Evolutionary conservation across 2,113 vertebrate genomes (phyloP).

Genomic region (Clinocottus analis): DNA sequence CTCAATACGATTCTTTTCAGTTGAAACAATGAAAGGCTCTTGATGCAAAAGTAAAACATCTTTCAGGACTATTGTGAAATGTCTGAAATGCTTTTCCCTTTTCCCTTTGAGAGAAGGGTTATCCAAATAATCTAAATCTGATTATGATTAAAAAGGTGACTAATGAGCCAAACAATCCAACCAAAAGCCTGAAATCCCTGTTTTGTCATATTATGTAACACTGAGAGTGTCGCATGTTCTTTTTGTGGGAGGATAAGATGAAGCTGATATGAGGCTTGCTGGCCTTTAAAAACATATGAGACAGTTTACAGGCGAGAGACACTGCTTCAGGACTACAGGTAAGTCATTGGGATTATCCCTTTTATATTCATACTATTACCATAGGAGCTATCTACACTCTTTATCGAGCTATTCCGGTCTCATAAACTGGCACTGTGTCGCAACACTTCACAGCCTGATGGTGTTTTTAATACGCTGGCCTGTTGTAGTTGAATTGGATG

Average conservation of each 20-base stretch:
- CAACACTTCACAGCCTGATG: no score
- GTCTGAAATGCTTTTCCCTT: no score
- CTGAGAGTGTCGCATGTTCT: slow-evolving; percentile 37
- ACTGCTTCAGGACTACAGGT: slow-evolving; percentile 26
- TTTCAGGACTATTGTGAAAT: no score
- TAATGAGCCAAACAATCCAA: not conserved
- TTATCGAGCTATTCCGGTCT: not conserved
- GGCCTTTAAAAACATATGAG: slow-evolving; percentile 37
- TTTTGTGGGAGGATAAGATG: slow-evolving; percentile 3
- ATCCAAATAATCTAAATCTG: no score
- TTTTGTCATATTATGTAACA: slow-evolving; percentile 5
- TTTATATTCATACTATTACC: no score
- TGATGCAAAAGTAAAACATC: no score
- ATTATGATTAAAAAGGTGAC: no score
- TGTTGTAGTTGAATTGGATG: not conserved
- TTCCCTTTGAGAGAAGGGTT: no score
- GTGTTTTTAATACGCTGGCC: not conserved
- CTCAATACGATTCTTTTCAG: no score
- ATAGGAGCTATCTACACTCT: no score
- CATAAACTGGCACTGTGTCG: no score
- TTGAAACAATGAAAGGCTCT: no score
- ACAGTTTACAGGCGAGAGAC: slow-evolving; percentile 2
- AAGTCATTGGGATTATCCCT: slow-evolving; percentile 1
- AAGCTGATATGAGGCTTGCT: slow-evolving; percentile 5
- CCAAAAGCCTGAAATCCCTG: not conserved